Base-by-base conservation (phyloP, 2,113 vertebrate species). In the Stegostoma tigrinum region DNA sequence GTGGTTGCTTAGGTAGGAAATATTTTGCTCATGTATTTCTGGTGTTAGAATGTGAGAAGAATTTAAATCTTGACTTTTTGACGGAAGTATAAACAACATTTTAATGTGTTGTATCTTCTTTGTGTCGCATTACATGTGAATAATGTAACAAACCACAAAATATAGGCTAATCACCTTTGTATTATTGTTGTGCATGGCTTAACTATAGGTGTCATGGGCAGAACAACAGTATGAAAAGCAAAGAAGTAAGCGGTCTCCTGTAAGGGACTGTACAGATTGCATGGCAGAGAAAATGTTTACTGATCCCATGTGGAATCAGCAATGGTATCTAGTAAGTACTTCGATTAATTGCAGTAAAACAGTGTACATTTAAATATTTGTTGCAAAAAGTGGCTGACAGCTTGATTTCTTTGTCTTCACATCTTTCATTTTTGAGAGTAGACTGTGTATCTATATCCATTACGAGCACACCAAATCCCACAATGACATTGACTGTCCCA, bases 271-370 rank as follows among this genome's bases (percentile, higher is more conserved):
- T 96, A 96, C 96, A 90, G 97, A 98, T 85, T 98, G 98, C 87
- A 96, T 98, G 0, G 98, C 98, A 95, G 97, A 98, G 96, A 98
- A 98, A 95, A 98, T 99, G 96, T 99, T 99, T 96, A 98, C 99
- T 7, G 99, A 99, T 91, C 99, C 99, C 1, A 99, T 99, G 99
- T 99, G 99, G 99, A 98, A 98, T 96, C 98, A 98, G 96, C 99
- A 99, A 97, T 99, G 99, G 99, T 99, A 99, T 96, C 97, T 99
- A 98, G 99, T 99, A 97, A 98, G 99, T 97, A 90, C 96, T 83
- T 67, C 42, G 66, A 72, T 78, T 96, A 4, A 8, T 72, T 70
- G 7, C 67, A 94, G 21, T 94, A 94, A 70, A 67, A 94, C 21
- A 94, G 24, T 48, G 67, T 45, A 4, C 1, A 89, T 10, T 89